A percentile compares a stretch with the other conserved stretches of the same genome.
These are phyloP conservation scores for Hoplodrina ambigua DNA, from an alignment of 2,888 invertebrate species.

Conservation along the genomic window DNA sequence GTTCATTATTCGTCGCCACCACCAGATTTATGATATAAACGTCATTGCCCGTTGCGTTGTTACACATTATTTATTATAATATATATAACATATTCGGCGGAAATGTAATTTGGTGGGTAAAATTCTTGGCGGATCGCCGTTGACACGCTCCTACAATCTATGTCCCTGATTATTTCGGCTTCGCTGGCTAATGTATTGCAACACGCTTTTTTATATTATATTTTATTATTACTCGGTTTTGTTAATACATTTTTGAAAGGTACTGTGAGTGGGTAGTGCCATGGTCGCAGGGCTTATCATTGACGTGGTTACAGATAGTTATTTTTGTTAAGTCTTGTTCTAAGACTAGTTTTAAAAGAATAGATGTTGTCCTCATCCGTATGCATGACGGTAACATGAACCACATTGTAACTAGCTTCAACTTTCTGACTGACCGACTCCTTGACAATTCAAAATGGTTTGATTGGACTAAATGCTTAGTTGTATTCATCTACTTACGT, in stretches of 20 bases:
- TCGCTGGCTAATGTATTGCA: slow-evolving; percentile 65
- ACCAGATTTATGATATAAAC: slow-evolving; percentile 52
- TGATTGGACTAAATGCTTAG: too few relatives aligned
- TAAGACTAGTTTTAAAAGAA: neutral
- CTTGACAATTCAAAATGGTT: too few relatives aligned
- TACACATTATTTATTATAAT: slow-evolving; percentile 58
- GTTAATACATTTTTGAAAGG: slow-evolving; percentile 17
- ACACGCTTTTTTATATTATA: slow-evolving; percentile 45
- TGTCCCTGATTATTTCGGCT: slow-evolving; percentile 76
- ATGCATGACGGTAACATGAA: too few relatives aligned
- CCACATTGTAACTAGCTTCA: too few relatives aligned
- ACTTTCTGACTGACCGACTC: too few relatives aligned
- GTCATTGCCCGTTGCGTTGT: slow-evolving; percentile 52
- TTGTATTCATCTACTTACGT: too few relatives aligned
- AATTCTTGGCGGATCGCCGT: slow-evolving; percentile 80
- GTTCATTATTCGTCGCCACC: slow-evolving; percentile 41
- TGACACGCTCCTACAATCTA: slow-evolving; percentile 73
- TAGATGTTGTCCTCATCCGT: neutral
- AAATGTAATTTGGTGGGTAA: slow-evolving; percentile 77
- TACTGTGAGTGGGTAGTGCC: neutral
- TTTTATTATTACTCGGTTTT: slow-evolving; percentile 36
- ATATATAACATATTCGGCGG: slow-evolving; percentile 68
- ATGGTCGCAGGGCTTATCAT: neutral
- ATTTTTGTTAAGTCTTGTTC: neutral
- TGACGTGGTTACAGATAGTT: neutral